phyloP scores from a whole-genome alignment of 2,888 invertebrate species.

The Patella pellucida region DNA sequence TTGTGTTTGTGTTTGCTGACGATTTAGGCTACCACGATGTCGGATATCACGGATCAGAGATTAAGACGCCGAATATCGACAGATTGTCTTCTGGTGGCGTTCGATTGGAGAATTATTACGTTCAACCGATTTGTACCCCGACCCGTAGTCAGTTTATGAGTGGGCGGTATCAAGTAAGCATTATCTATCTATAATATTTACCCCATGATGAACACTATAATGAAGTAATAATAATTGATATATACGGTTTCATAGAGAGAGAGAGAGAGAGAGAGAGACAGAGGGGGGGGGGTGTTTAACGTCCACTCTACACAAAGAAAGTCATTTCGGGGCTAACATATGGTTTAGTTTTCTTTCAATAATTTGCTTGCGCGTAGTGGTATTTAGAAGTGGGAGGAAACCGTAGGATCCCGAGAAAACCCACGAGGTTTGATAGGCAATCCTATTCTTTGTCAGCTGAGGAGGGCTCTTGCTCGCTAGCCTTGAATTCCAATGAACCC shows the following conservation, averaged over 20 bases:
- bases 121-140: slow-evolving; percentile 51
- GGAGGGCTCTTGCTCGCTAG: too few species aligned
- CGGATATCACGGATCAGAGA: slow-evolving; percentile 50
- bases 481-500: too few species aligned
- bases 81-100: slow-evolving; percentile 43
- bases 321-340: too few species aligned
- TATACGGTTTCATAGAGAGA: neutral
- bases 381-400: too few species aligned
- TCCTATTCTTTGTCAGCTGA: too few species aligned
- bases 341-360: too few species aligned
- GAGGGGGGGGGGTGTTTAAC: too few species aligned
- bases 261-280: neutral
- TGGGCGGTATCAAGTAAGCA: slow-evolving; percentile 44
- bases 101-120: slow-evolving; percentile 50
- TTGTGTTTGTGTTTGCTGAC: slow-evolving; percentile 48
- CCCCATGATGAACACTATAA: neutral
- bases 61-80: slow-evolving; percentile 47
- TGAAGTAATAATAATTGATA: neutral
- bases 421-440: too few species aligned
- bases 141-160: slow-evolving; percentile 48
- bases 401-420: too few species aligned
- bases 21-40: slow-evolving; percentile 51
- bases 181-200: neutral
- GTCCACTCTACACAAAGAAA: too few species aligned
- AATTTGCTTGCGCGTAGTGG: too few species aligned